Base-by-base conservation (phyloP, 2,797 vertebrate genomes). In the Diceros bicornis region DNA sequence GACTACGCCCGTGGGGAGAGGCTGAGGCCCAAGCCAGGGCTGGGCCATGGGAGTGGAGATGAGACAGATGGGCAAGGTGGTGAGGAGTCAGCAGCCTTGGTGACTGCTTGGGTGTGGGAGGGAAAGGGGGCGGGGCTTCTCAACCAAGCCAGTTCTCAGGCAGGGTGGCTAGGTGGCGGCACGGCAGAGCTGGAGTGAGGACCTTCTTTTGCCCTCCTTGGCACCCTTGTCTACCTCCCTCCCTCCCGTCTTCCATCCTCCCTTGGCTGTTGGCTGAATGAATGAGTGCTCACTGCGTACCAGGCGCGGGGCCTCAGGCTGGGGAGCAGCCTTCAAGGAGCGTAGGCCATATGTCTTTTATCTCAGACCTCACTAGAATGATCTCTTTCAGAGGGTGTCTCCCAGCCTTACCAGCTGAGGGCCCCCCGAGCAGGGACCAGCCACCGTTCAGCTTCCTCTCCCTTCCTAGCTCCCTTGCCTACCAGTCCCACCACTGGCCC, bases 41-140 rank as follows among this genome's bases (percentile, higher is more conserved):
- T 44, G 7, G 88, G 27, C 16, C 44, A 0, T 0, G 13, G 62
- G 7, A 16, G 5, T 0, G 32, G 41, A 68, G 34, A 57, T 2
- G 4, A 14, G 21, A 81, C 11, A 25, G 27, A 37, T 0, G 21
- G 29, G 57, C 41, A 44, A 2, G 62, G 41, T 7, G 4, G 8
- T 2, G 9, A 50, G 34, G 61, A 68, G 41, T 16, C 20, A 9
- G 0, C 0, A 44, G n/a, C 82, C 64, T 37, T 68, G 57, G 52
- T 44, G 32, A 57, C 57, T 32, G 32, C 66, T 9, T 16, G 12
- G 37, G 55, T 34, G 2, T 10, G 18, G 32, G 29, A 21, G 34
- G 6, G 4, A 25, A 1, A 2, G 25, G 37, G 71, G 9, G 3
- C 10, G 61, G 37, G 41, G 8, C 29, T 72, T 68, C 6, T 2